Base-by-base conservation (phyloP, 2,797 vertebrate species). In the Taenioides sp. region DNA sequence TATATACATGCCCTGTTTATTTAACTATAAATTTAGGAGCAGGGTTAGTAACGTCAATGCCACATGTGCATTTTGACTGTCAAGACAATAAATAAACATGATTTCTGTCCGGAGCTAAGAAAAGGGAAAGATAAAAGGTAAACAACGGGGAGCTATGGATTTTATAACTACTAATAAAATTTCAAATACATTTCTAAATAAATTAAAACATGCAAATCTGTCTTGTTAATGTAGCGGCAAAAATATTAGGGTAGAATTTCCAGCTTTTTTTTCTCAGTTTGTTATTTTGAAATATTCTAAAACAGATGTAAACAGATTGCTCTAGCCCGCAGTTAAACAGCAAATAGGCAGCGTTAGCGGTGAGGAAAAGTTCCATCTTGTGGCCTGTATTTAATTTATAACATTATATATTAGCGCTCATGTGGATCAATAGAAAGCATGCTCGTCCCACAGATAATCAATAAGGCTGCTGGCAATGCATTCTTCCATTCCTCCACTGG, bases 371-470 rank as follows among this genome's bases (percentile, higher is more conserved):
- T 71, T 67, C 22, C 76, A 59, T 72, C 47, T 80, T 28, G 28
- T 67, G 57, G 57, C 22, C 50, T 61, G 57, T 63, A 43, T 75
- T 72, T 54, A 77, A 79, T 80, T 50, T 10, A 69, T 71, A 75
- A 75, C 65, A 23, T 67, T 71, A 70, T 23, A 27, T 73, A 75
- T 62, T 70, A 27, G 71, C 65, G 75, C 67, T 18, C 7, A 34
- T 80, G 61, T 69, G 63, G 78, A 87, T 88, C 85, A 81, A 82
- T 76, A 61, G 37, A 77, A 74, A 6, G 47, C 2, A 10, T 55
- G 54, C 22, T 66, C 73, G 72, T 78, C 83, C 65, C 72, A 49
- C 71, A 71, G 52, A 80, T 82, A 73, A 85, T 88, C 82, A 69
- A 88, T 89, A 84, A 34, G 77, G 62, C 68, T 74, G 43, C 85